Base-by-base conservation (phyloP, 2,888 invertebrate species). In the Argyresthia albistria region DNA sequence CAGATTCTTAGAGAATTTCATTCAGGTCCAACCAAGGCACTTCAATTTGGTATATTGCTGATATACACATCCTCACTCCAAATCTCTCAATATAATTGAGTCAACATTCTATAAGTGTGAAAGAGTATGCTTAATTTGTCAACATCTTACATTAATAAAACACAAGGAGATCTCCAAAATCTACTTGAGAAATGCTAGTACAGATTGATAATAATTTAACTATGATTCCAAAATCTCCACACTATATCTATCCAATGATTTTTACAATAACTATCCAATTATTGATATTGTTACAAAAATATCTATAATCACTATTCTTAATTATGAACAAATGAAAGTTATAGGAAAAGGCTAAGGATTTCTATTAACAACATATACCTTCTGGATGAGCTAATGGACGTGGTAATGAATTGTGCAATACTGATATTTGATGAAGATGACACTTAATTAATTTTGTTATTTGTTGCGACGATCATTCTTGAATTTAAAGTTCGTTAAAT, bases 21-120 rank as follows among this genome's bases (percentile, higher is more conserved):
- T 64, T 68, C 73, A 69, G 67, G 72, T 70, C 77, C 82, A 67
- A 73, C 74, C 77, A 87, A 87, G 87, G 87, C 87, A 87, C 87
- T 81, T 79, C 76, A 65, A 80, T 86, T 86, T 87, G 87, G 87
- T 87, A 87, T 84, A 84, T 82, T 86, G 87, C 87, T 86, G 87
- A 84, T 81, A 80, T 46, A 35, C 79, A 71, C 70, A 78, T 83
- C 83, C 83, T 78, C 82, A 83, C 86, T 86, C 84, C 86, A 78
- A 75, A 73, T 82, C 77, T 25, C 6, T 75, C 76, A 80, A 80
- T 79, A 79, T 76, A 74, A 74, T 76, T 77, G 73, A 70, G 65
- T 76, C 72, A 76, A 76, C 68, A 76, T 69, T 73, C 67, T 62
- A 69, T 69, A 65, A 69, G 69, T 74, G 71, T 76, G 73, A 74